A percentile compares a stretch with the other conserved stretches of the same genome.
Evolutionary conservation across 2,797 vertebrate species (phyloP).

Genomic region (Pseudochirops corinnae): DNA sequence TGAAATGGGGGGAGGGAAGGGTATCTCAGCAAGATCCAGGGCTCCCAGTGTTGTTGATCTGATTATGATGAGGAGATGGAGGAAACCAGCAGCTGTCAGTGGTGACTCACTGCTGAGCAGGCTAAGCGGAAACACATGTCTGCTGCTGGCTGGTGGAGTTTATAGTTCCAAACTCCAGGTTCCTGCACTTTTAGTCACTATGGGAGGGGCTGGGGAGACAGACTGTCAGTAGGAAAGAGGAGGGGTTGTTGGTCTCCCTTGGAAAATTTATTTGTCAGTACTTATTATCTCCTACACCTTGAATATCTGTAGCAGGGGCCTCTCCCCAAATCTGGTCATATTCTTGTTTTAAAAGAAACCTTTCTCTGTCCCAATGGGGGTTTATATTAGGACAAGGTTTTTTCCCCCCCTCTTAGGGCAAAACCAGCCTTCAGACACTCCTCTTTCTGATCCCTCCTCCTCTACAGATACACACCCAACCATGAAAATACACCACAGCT

Average conservation of each 20-base stretch:
- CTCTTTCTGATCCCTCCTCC: neutral
- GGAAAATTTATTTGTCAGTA: neutral
- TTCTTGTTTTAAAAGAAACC: neutral
- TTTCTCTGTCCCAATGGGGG: neutral
- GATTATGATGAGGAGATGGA: conserved; percentile 36
- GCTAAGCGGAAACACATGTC: conserved; percentile 83
- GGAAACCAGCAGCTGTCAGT: conserved; percentile 46
- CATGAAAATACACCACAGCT: neutral
- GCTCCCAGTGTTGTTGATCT: neutral
- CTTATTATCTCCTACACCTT: neutral
- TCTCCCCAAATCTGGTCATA: neutral
- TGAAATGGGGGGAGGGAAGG: neutral
- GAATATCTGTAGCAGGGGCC: neutral
- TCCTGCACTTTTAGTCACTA: conserved; percentile 64
- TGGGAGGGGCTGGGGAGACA: neutral
- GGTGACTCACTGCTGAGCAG: conserved; percentile 79
- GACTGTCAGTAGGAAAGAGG: rapidly evolving
- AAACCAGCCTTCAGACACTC: neutral
- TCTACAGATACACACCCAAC: neutral
- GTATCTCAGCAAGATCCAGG: neutral
- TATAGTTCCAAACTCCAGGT: conserved; percentile 28
- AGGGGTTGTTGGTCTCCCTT: neutral
- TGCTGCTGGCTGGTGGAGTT: neutral
- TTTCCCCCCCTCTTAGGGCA: neutral
- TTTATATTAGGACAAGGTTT: neutral